These are phyloP conservation scores for Trochalopteron elliotii DNA, from an alignment of 2,113 vertebrate species.

Conservation along the genomic window DNA sequence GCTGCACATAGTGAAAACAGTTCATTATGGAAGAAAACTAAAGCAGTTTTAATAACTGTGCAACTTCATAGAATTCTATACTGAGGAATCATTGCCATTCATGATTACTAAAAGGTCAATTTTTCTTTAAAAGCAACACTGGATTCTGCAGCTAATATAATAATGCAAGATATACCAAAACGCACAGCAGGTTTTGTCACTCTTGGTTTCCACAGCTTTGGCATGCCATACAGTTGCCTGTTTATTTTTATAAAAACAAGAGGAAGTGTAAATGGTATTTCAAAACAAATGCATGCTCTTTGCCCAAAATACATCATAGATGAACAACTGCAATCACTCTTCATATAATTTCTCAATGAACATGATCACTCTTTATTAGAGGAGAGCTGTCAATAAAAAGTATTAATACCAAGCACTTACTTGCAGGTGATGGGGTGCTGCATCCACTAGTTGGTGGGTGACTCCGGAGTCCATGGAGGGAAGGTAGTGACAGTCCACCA, in stretches of 20 bases:
- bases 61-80: not conserved
- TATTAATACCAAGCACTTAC: slow-evolving; percentile 76
- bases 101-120: not conserved
- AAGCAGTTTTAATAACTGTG: not conserved
- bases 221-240: not conserved
- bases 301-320: not conserved
- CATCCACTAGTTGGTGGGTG: slow-evolving; percentile 83
- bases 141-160: not conserved
- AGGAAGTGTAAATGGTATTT: not conserved
- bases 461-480: slow-evolving; percentile 81
- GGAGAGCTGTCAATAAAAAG: not conserved
- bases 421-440: slow-evolving; percentile 88
- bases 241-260: not conserved
- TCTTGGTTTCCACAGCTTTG: not conserved
- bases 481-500: slow-evolving; percentile 84
- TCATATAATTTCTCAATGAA: not conserved
- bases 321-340: not conserved
- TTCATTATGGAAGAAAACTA: not conserved
- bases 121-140: not conserved
- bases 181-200: not conserved
- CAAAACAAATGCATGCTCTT: not conserved
- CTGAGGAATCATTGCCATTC: not conserved
- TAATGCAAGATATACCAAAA: not conserved
- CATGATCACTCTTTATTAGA: not conserved
- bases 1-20: not conserved